phyloP scores from a whole-genome alignment of 2,888 invertebrate species.

The Campaea margaritaria region DNA sequence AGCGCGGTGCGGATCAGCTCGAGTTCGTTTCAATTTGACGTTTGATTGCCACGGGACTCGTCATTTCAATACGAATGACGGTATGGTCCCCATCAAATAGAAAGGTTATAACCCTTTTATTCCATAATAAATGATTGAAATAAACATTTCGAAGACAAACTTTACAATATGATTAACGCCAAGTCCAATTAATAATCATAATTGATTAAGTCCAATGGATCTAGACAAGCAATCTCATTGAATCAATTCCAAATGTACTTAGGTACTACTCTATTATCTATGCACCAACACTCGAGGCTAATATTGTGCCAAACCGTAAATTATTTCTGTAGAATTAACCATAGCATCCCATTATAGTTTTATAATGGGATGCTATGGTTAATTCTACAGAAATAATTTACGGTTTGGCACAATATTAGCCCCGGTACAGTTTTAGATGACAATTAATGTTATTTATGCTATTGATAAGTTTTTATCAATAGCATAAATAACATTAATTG shows the following conservation, averaged over 20 bases:
- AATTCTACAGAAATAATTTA: slow-evolving; percentile 35
- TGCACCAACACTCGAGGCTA: slow-evolving; percentile 9
- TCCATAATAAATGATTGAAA: no score
- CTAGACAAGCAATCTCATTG: slow-evolving; percentile 1
- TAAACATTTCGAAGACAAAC: no score
- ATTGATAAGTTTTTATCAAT: slow-evolving; percentile 48
- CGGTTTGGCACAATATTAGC: slow-evolving; percentile 22
- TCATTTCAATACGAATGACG: no score
- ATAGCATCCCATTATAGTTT: slow-evolving; percentile 52
- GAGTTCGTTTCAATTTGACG: no score
- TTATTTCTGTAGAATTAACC: slow-evolving; percentile 37
- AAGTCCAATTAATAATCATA: no score
- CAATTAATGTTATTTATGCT: slow-evolving; percentile 55
- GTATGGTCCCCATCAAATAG: no score
- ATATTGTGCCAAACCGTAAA: slow-evolving; percentile 30
- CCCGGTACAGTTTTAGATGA: slow-evolving; percentile 41
- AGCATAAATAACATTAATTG: slow-evolving; percentile 55
- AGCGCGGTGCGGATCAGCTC: no score
- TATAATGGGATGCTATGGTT: slow-evolving; percentile 51
- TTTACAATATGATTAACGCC: no score
- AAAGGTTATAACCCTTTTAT: no score
- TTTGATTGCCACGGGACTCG: no score
- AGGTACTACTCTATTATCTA: slow-evolving; percentile 17
- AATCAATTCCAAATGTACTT: slow-evolving; percentile 15
- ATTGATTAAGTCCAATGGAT: neutral